A percentile compares a stretch with the other conserved stretches of the same genome.
These are phyloP conservation scores for Smutsia gigantea DNA, from an alignment of 2,797 vertebrate genomes.

Conservation along the genomic window DNA sequence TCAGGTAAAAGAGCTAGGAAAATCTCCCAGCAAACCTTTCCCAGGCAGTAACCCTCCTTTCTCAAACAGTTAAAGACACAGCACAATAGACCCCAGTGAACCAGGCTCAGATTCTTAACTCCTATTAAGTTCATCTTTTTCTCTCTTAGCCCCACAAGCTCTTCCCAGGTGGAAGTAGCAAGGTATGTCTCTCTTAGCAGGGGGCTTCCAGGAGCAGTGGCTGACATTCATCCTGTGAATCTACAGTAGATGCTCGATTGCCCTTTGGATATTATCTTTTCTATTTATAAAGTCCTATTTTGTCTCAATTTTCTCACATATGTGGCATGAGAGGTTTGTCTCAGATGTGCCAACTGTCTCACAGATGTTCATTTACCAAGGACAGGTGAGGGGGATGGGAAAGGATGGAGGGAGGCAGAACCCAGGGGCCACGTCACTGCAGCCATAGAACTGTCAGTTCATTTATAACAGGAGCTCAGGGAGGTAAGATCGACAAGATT, in stretches of 20 bases:
- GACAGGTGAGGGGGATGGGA: not conserved
- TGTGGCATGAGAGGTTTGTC: not conserved
- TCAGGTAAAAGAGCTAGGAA: not conserved
- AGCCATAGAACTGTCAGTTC: not conserved
- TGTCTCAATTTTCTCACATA: not conserved
- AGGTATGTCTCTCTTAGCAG: not conserved
- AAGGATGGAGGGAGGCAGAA: not conserved
- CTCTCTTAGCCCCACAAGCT: not conserved
- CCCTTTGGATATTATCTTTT: not conserved
- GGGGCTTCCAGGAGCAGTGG: no score
- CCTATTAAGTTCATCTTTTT: not conserved
- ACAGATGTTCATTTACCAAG: not conserved
- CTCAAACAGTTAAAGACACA: not conserved
- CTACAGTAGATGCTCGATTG: not conserved
- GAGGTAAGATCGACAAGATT: not conserved
- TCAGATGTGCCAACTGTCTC: not conserved
- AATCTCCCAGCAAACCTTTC: not conserved
- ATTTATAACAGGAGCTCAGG: accelerated
- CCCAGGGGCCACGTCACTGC: not conserved
- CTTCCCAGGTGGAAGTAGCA: not conserved
- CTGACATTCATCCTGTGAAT: no score
- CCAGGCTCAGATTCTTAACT: not conserved
- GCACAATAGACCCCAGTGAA: not conserved
- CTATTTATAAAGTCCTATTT: not conserved
- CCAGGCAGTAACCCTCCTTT: not conserved